Evolutionary conservation across 2,113 vertebrate species (phyloP).

Genomic region (Progne subis): DNA sequence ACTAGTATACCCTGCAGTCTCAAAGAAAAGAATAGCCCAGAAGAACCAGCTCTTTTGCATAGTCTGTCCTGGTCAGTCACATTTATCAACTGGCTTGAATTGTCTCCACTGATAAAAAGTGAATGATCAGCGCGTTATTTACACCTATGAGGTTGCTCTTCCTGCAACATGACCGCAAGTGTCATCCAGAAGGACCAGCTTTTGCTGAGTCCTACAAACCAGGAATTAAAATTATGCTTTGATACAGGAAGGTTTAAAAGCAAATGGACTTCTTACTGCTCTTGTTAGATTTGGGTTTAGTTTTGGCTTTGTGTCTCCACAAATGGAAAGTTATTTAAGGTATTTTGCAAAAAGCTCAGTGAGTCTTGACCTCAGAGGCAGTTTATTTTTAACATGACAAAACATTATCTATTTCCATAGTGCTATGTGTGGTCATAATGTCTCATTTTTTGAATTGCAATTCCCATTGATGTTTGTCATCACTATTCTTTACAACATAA

Average conservation of each 20-base stretch:
- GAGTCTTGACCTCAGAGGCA: background rate
- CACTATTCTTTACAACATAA: background rate
- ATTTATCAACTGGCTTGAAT: background rate
- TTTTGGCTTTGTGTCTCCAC: background rate
- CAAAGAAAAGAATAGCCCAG: background rate
- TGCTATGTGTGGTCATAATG: background rate
- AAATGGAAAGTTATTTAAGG: background rate
- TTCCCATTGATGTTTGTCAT: background rate
- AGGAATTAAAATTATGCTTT: conserved; percentile 26
- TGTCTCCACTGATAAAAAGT: conserved; percentile 36
- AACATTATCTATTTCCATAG: background rate
- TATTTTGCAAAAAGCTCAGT: background rate
- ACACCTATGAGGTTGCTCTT: conserved; percentile 38
- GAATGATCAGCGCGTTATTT: conserved; percentile 58
- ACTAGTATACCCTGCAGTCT: background rate
- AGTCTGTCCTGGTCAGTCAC: background rate
- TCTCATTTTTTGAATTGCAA: background rate
- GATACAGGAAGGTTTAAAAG: background rate
- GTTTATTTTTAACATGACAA: background rate
- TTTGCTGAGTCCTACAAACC: conserved; percentile 50
- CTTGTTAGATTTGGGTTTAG: background rate
- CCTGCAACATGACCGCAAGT: conserved; percentile 1
- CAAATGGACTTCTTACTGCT: background rate
- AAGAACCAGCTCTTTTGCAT: background rate
- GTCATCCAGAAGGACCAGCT: conserved; percentile 22